Evolutionary conservation across 2,888 invertebrate species (phyloP).

Genomic region (Patella caerulea): DNA sequence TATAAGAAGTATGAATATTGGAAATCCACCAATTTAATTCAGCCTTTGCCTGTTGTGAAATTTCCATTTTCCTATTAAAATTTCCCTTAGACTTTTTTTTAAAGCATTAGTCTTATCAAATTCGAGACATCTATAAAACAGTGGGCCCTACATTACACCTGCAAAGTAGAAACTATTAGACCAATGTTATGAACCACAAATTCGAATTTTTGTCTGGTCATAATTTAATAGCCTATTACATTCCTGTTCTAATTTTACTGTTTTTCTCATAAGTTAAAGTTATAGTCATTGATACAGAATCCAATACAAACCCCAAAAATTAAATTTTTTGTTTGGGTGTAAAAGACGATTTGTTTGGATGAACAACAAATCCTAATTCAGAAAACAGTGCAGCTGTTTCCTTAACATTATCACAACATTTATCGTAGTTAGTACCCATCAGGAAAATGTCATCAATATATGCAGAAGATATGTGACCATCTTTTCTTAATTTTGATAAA

Average conservation of each 20-base stretch:
- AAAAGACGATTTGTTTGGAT: slow-evolving; percentile 13
- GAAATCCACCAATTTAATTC: slow-evolving; percentile 28
- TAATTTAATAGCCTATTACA: slow-evolving; percentile 3
- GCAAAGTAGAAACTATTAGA: slow-evolving; percentile 10
- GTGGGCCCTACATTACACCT: background rate
- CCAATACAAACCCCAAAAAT: background rate
- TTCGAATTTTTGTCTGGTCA: background rate
- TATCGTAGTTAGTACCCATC: background rate
- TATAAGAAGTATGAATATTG: slow-evolving; percentile 12
- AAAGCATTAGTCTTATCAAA: too few species aligned
- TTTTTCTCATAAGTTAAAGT: too few species aligned
- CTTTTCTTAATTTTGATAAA: background rate
- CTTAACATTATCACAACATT: slow-evolving; percentile 1
- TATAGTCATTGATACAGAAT: too few species aligned
- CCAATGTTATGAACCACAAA: slow-evolving; percentile 20
- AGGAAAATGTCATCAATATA: slow-evolving; percentile 22
- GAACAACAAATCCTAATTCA: slow-evolving; percentile 9
- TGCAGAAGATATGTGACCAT: background rate
- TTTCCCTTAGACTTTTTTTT: too few species aligned
- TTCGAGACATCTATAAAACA: slow-evolving; percentile 11
- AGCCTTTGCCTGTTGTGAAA: background rate
- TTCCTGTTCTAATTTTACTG: background rate
- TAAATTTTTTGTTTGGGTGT: background rate
- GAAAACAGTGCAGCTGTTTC: slow-evolving; percentile 5
- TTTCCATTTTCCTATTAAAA: too few species aligned